Conservation (phyloP, 2,113 vertebrate genomes). For the Hiodon tergisus region DNA sequence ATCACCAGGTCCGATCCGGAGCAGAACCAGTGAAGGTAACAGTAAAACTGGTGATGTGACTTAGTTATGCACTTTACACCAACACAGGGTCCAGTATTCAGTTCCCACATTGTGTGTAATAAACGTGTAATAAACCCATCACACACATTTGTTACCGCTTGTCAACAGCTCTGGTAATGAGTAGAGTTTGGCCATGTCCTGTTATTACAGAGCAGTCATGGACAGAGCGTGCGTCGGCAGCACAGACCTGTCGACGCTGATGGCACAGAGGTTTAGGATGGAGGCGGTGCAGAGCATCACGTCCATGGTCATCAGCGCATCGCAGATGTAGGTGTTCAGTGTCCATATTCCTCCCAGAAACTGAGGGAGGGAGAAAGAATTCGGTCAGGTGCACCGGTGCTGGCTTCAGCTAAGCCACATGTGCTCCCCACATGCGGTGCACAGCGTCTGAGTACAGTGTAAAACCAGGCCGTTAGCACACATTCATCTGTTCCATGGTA, state of each 20-base stretch:
- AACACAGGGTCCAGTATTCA: no score
- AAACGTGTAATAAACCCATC: no score
- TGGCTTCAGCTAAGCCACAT: not conserved
- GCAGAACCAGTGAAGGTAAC: no score
- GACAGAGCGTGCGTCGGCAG: not conserved
- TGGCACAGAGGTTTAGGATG: slow-evolving; percentile 69
- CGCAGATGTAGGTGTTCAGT: slow-evolving; percentile 57
- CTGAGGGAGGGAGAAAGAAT: slow-evolving; percentile 33
- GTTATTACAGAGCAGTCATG: not conserved
- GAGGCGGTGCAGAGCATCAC: slow-evolving; percentile 72
- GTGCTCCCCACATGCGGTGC: not conserved
- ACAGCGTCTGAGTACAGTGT: not conserved
- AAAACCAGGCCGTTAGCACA: not conserved
- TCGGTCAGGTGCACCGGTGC: not conserved
- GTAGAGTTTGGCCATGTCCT: not conserved
- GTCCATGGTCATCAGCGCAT: slow-evolving; percentile 71
- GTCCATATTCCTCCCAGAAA: slow-evolving; percentile 68
- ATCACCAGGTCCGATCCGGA: no score
- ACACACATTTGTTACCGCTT: no score
- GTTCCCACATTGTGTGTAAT: no score
- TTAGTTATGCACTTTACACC: no score
- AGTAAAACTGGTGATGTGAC: no score
- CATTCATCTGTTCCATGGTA: no score
- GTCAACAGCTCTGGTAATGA: no score
- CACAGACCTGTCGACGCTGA: slow-evolving; percentile 67